A percentile compares a stretch with the other conserved stretches of the same genome.
phyloP scores from a whole-genome alignment of 2,888 invertebrate genomes.

The Dermolepida albohirtum region DNA sequence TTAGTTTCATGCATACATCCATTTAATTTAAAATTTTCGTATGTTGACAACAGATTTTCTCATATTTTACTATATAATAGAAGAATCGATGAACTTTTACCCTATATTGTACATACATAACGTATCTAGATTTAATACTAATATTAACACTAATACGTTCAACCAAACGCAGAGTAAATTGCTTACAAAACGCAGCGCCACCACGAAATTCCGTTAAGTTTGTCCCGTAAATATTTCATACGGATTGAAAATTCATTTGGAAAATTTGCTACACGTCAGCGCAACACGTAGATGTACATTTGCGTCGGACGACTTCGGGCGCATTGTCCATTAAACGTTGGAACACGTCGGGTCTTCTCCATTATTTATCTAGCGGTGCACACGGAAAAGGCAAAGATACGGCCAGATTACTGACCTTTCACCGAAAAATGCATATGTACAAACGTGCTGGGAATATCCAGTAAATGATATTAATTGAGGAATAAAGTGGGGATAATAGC shows the following conservation, averaged over 20 bases:
- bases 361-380: slow-evolving; percentile 27
- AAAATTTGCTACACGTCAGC: slow-evolving; percentile 42
- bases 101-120: slow-evolving; percentile 22
- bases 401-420: slow-evolving; percentile 20
- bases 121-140: slow-evolving; percentile 19
- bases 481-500: neutral
- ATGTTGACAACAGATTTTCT: too few relatives aligned
- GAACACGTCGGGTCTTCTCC: slow-evolving; percentile 24
- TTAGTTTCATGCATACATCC: too few relatives aligned
- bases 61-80: too few relatives aligned
- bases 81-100: slow-evolving; percentile 11
- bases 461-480: slow-evolving; percentile 17
- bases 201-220: slow-evolving; percentile 41
- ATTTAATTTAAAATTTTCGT: too few relatives aligned
- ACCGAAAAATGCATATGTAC: slow-evolving; percentile 25
- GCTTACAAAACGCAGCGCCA: slow-evolving; percentile 41
- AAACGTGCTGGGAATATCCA: slow-evolving; percentile 10
- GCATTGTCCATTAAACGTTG: slow-evolving; percentile 28
- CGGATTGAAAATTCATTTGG: slow-evolving; percentile 43
- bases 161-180: slow-evolving; percentile 35
- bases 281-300: slow-evolving; percentile 29
- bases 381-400: slow-evolving; percentile 22
- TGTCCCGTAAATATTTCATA: slow-evolving; percentile 41
- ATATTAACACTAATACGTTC: slow-evolving; percentile 34
- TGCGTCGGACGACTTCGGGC: slow-evolving; percentile 6